Percentiles rank a stretch among this genome's conserved stretches.
These are phyloP conservation scores for Ursus arctos DNA, from an alignment of 2,113 vertebrate species.

Conservation along the genomic window DNA sequence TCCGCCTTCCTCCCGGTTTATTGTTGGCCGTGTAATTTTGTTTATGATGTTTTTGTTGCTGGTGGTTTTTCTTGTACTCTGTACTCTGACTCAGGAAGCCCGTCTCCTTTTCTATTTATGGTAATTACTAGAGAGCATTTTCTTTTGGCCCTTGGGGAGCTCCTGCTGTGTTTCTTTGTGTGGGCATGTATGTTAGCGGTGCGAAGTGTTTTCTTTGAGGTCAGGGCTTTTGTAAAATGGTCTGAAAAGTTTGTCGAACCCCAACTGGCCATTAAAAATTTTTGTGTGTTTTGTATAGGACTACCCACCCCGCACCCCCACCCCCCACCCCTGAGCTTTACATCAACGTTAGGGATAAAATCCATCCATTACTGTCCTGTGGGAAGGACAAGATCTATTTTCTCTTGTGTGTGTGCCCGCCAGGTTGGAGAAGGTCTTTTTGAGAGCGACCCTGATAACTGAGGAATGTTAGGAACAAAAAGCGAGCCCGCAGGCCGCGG, in stretches of 20 bases:
- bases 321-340: background rate
- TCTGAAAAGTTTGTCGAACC: conserved; percentile 45
- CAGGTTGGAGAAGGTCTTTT: background rate
- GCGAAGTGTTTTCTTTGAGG: conserved; percentile 68
- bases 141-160: conserved; percentile 59
- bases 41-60: conserved; percentile 68
- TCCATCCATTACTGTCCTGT: background rate
- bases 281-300: background rate
- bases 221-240: conserved; percentile 59
- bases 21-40: conserved; percentile 50
- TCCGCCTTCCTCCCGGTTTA: background rate
- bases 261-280: background rate
- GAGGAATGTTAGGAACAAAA: background rate
- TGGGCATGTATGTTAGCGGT: conserved; percentile 62
- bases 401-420: background rate
- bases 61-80: conserved; percentile 63
- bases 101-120: conserved; percentile 70
- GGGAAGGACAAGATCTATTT: background rate
- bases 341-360: background rate
- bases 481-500: background rate
- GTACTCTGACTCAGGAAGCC: conserved; percentile 58
- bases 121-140: conserved; percentile 78
- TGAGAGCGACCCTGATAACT: background rate
- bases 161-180: conserved; percentile 67
- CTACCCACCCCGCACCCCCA: rapidly evolving